phyloP scores from a whole-genome alignment of 2,797 vertebrate species.

The Brachyalestes nurse region DNA sequence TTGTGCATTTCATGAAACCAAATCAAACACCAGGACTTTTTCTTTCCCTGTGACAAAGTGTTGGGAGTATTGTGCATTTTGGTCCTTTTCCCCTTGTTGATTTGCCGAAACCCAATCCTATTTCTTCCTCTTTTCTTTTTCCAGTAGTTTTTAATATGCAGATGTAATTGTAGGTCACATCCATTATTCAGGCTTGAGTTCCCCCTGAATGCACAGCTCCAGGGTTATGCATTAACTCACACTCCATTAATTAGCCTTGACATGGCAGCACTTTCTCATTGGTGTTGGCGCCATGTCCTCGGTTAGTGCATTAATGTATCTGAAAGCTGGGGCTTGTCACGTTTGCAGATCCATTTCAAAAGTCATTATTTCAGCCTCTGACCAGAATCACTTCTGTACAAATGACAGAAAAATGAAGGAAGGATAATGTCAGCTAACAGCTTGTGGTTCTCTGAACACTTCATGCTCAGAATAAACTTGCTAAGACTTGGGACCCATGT shows the following conservation, averaged over 20 bases:
- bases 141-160: constrained; percentile 76
- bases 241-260: constrained; percentile 76
- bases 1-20: too few relatives aligned
- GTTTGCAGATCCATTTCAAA: constrained; percentile 15
- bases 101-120: constrained; percentile 56
- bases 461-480: neutral
- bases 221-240: constrained; percentile 75
- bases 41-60: too few relatives aligned
- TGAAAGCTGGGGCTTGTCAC: neutral
- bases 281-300: constrained; percentile 8
- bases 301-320: constrained; percentile 43
- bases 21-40: too few relatives aligned
- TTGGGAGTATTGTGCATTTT: neutral
- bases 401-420: neutral
- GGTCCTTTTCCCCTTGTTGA: neutral
- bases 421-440: neutral
- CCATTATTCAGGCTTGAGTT: constrained; percentile 75
- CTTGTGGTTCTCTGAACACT: neutral
- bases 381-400: neutral
- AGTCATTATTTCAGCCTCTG: neutral
- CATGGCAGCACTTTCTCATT: constrained; percentile 42
- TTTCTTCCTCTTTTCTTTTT: constrained; percentile 55
- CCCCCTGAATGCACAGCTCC: constrained; percentile 60
- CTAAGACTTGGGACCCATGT: neutral
- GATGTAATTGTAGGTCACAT: constrained; percentile 81